phyloP scores from a whole-genome alignment of 2,888 invertebrate species.

The Pecten maximus region DNA sequence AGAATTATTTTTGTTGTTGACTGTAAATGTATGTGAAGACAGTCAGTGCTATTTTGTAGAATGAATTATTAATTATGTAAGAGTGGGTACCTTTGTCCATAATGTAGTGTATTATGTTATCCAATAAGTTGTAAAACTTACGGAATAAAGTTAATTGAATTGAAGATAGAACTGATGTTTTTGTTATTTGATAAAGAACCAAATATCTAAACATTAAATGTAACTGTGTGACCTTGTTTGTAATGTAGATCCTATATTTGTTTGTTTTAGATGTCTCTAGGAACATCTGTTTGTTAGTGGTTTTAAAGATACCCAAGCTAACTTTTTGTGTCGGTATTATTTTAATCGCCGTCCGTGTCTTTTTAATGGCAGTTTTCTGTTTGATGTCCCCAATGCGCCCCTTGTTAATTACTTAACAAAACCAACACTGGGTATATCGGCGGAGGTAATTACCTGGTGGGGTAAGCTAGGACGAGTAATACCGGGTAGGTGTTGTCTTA shows the following conservation, averaged over 20 bases:
- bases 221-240: too few species aligned
- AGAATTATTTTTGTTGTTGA: too few species aligned
- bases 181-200: too few species aligned
- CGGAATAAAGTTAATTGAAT: too few species aligned
- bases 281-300: background rate
- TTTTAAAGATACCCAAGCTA: background rate
- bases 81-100: too few species aligned
- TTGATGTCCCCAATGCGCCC: background rate
- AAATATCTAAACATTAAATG: too few species aligned
- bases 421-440: background rate
- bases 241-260: background rate
- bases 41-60: too few species aligned
- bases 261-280: background rate
- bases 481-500: background rate
- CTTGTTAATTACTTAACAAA: background rate
- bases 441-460: background rate
- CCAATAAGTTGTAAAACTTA: too few species aligned
- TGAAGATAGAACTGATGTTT: too few species aligned
- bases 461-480: background rate
- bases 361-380: background rate
- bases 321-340: background rate
- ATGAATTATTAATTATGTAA: too few species aligned
- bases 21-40: too few species aligned
- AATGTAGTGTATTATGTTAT: too few species aligned
- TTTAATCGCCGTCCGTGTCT: background rate